Conservation (phyloP, 2,797 vertebrate genomes). For the Brachymystax lenok region DNA sequence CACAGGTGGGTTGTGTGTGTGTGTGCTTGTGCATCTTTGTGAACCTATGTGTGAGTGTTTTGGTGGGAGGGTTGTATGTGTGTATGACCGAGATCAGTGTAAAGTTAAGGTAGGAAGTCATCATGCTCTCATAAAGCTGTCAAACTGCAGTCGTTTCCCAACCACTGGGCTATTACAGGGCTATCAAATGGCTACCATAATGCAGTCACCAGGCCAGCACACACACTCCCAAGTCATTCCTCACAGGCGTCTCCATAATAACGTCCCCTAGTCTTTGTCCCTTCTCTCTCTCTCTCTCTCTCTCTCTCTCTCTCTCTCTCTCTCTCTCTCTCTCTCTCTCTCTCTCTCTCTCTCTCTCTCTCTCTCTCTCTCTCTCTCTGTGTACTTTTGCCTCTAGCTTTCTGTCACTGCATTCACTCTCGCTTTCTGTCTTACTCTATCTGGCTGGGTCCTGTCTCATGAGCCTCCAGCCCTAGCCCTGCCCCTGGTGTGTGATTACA, state of each 20-base stretch:
- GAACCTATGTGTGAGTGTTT: neutral
- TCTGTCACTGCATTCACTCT: neutral
- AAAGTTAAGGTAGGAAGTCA: neutral
- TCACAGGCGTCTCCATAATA: neutral
- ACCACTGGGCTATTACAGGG: neutral
- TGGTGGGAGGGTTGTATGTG: neutral
- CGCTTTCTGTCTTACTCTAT: neutral
- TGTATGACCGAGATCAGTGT: neutral
- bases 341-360: too few relatives aligned
- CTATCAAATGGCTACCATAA: neutral
- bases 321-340: too few relatives aligned
- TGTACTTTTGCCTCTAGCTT: neutral
- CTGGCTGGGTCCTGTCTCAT: neutral
- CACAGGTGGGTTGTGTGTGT: neutral
- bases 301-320: neutral
- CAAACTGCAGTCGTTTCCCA: neutral
- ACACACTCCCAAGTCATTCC: neutral
- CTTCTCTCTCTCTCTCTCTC: neutral
- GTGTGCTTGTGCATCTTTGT: neutral
- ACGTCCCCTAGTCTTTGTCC: neutral
- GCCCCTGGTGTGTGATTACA: too few relatives aligned
- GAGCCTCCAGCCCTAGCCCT: too few relatives aligned
- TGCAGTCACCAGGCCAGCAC: neutral
- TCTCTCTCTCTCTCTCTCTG: neutral
- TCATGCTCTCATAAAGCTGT: neutral